Evolutionary conservation across 2,888 invertebrate genomes (phyloP).

Genomic region (Calameuta pallipes): DNA sequence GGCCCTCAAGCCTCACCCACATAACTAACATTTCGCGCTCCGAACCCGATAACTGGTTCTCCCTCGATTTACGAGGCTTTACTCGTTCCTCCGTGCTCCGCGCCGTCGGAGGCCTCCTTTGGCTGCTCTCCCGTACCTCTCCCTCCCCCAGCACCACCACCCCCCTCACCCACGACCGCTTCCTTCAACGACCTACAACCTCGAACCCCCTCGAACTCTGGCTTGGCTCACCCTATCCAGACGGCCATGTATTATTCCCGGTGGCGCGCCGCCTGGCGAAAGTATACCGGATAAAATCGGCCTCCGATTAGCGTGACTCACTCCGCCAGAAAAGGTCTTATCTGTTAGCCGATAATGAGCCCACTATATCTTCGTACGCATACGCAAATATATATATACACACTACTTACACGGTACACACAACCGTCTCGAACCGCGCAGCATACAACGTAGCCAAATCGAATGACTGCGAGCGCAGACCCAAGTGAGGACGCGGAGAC

Average conservation of each 20-base stretch:
- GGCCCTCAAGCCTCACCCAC: slow-evolving; percentile 31
- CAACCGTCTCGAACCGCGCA: neutral
- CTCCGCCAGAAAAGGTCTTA: neutral
- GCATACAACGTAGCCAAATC: neutral
- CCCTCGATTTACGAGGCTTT: slow-evolving; percentile 42
- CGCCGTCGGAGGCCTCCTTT: neutral
- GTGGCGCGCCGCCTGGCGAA: neutral
- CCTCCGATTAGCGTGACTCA: neutral
- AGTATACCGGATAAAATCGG: neutral
- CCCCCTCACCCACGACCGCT: neutral
- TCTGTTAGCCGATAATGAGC: neutral
- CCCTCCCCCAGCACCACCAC: neutral
- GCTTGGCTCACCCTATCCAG: neutral
- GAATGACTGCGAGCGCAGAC: neutral
- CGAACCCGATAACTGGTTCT: slow-evolving; percentile 44
- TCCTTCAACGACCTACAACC: neutral
- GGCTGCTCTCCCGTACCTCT: neutral
- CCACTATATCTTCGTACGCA: neutral
- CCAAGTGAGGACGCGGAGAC: neutral
- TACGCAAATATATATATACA: neutral
- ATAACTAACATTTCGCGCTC: slow-evolving; percentile 49
- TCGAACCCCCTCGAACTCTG: neutral
- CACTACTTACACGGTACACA: neutral
- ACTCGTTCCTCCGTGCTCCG: slow-evolving; percentile 21
- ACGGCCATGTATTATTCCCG: neutral